phyloP scores from a whole-genome alignment of 37 sponge, comb jelly and placozoan species.

The Bolinopsis microptera region DNA sequence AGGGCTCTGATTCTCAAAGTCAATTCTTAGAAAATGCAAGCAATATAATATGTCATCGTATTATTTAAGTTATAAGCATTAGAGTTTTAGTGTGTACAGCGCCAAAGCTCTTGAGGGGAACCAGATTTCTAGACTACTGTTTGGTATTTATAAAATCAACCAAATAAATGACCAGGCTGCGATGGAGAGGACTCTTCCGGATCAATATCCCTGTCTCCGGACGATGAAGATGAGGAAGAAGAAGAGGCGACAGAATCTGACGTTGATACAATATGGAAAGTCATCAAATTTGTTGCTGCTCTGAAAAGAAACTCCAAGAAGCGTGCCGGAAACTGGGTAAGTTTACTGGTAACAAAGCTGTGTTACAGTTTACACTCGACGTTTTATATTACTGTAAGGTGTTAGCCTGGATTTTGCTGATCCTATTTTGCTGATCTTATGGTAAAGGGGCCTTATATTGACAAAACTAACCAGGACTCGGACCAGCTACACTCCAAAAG shows the following conservation, averaged over 20 bases:
- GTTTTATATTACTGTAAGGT: too few relatives aligned
- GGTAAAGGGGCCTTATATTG: too few relatives aligned
- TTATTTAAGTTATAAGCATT: too few relatives aligned
- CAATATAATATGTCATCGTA: too few relatives aligned
- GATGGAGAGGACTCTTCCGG: not conserved
- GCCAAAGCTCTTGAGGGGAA: too few relatives aligned
- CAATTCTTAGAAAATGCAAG: too few relatives aligned
- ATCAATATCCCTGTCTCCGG: not conserved
- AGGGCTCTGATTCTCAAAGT: too few relatives aligned
- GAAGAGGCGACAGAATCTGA: not conserved
- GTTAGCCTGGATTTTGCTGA: too few relatives aligned
- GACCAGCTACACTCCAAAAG: not conserved
- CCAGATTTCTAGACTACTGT: not conserved
- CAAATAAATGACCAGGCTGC: not conserved
- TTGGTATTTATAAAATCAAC: not conserved
- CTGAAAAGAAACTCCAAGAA: constrained; percentile 50
- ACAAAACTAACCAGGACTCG: not conserved
- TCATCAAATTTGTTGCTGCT: constrained; percentile 40
- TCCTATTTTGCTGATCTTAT: too few relatives aligned
- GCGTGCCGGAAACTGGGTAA: not conserved
- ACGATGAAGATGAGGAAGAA: constrained; percentile 12
- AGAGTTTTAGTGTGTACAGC: too few relatives aligned
- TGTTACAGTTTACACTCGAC: too few relatives aligned
- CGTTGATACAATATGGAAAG: constrained; percentile 35
- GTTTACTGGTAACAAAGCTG: too few relatives aligned